A percentile compares a stretch with the other conserved stretches of the same genome.
Conservation (phyloP, 2,113 vertebrate genomes). For the Tursiops truncatus region DNA sequence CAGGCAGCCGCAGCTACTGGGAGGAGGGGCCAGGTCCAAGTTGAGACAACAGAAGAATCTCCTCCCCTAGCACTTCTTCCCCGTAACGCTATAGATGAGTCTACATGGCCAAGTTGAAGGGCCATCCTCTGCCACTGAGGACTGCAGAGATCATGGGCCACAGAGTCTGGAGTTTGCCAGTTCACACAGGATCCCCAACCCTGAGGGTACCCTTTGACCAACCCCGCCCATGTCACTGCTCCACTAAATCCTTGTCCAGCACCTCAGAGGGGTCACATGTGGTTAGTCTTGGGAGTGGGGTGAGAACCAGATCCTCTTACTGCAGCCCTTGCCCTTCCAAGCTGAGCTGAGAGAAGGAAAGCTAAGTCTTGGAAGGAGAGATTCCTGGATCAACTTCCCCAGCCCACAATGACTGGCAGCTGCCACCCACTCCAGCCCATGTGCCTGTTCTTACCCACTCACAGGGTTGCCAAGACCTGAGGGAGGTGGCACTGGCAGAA, state of each 20-base stretch:
- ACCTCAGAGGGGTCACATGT: not conserved
- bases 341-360: not conserved
- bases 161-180: not conserved
- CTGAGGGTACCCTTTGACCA: not conserved
- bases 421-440: conserved; percentile 51
- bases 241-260: not conserved
- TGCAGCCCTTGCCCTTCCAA: not conserved
- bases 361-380: not conserved
- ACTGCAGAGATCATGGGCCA: not conserved
- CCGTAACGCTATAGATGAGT: not conserved
- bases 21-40: not conserved
- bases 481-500: conserved; percentile 61
- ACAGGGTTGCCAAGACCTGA: conserved; percentile 69
- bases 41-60: not conserved
- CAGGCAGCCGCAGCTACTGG: not conserved
- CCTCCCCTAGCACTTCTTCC: not conserved
- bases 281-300: not conserved
- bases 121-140: not conserved
- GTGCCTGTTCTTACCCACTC: conserved; percentile 68
- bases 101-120: not conserved
- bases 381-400: conserved; percentile 57
- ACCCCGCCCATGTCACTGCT: not conserved
- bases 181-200: not conserved
- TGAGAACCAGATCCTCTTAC: not conserved
- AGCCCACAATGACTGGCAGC: conserved; percentile 46